phyloP scores from a whole-genome alignment of 2,797 vertebrate species.

The Lates japonicus region DNA sequence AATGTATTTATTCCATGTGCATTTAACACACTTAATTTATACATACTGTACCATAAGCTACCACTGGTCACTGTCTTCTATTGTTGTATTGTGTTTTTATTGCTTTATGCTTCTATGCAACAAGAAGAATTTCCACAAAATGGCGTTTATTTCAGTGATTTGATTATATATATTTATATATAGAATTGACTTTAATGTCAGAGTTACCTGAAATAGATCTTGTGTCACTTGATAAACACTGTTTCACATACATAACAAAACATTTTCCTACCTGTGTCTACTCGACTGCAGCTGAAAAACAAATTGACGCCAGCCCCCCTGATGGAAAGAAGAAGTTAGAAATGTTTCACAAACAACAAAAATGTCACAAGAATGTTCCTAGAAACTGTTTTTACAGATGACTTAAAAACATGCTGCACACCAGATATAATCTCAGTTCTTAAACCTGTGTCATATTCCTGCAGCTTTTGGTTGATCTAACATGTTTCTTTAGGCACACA shows the following conservation, averaged over 20 bases:
- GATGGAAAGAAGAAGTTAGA: slow-evolving; percentile 42
- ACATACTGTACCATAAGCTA: no score
- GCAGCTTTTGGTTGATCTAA: background rate
- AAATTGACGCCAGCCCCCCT: slow-evolving; percentile 85
- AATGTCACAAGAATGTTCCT: slow-evolving; percentile 8
- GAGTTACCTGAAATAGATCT: background rate
- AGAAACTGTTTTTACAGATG: fast-evolving
- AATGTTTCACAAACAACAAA: slow-evolving; percentile 20
- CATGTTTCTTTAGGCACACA: background rate
- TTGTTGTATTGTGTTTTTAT: background rate
- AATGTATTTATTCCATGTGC: no score
- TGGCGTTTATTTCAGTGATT: background rate
- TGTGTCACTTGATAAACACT: background rate
- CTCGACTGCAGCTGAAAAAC: slow-evolving; percentile 85
- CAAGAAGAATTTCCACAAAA: no score
- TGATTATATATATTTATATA: background rate
- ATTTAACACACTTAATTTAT: no score
- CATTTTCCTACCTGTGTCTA: slow-evolving; percentile 78
- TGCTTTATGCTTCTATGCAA: background rate
- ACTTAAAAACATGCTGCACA: background rate
- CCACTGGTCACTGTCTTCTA: background rate
- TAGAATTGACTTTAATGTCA: background rate
- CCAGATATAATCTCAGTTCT: background rate
- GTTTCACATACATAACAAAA: background rate
- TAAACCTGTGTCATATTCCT: no score